phyloP scores from a whole-genome alignment of 2,888 invertebrate genomes.

The Macrophya alboannulata region DNA sequence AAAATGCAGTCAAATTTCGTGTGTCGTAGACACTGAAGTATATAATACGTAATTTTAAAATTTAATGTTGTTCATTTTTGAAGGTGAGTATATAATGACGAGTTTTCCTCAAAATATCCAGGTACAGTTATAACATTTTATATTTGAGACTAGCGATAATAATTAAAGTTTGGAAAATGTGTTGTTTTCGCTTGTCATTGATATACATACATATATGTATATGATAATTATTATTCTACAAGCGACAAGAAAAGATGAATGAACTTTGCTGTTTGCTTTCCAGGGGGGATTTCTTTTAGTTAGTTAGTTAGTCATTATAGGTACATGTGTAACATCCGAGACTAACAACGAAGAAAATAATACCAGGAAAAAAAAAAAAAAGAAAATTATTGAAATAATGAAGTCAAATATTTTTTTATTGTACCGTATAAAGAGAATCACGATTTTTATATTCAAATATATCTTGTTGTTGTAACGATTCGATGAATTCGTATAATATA shows the following conservation, averaged over 20 bases:
- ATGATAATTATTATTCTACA: neutral
- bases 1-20: too few relatives aligned
- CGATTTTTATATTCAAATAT: too few relatives aligned
- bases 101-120: neutral
- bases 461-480: neutral
- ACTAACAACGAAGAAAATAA: too few relatives aligned
- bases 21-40: neutral
- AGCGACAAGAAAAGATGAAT: neutral
- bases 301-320: too few relatives aligned
- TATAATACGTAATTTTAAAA: too few relatives aligned
- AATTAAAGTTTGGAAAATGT: neutral
- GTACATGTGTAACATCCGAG: too few relatives aligned
- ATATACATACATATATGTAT: too few relatives aligned
- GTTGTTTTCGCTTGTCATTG: neutral
- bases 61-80: neutral
- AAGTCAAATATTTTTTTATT: too few relatives aligned
- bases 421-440: too few relatives aligned
- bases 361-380: too few relatives aligned
- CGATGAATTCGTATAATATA: slow-evolving; percentile 4
- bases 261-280: neutral
- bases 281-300: neutral
- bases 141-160: neutral
- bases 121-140: neutral
- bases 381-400: too few relatives aligned
- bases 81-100: neutral